These are phyloP conservation scores for Sarcophaga variegata DNA, from an alignment of 2,888 invertebrate species.

Conservation along the genomic window DNA sequence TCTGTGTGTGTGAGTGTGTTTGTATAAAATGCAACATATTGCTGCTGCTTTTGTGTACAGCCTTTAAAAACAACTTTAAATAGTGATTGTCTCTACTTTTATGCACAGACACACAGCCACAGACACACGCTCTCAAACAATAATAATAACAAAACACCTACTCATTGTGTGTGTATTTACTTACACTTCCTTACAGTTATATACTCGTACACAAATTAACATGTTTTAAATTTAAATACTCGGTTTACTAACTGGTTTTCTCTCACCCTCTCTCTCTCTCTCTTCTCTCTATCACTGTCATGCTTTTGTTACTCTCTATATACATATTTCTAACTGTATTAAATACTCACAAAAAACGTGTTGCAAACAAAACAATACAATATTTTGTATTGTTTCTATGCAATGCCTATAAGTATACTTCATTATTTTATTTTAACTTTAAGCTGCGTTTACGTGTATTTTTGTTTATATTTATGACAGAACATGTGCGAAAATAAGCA, in stretches of 20 bases:
- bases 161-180: background rate
- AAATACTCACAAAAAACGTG: background rate
- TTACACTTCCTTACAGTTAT: constrained; percentile 11
- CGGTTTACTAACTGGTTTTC: background rate
- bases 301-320: no score
- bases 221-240: constrained; percentile 48
- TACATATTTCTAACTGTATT: background rate
- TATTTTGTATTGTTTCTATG: no score
- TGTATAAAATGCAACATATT: constrained; percentile 63
- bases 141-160: constrained; percentile 58
- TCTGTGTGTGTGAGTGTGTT: background rate
- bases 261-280: background rate
- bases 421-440: background rate
- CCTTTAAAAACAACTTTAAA: constrained; percentile 69
- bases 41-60: constrained; percentile 48
- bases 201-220: constrained; percentile 40
- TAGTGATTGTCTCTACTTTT: constrained; percentile 64
- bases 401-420: constrained; percentile 19
- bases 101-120: constrained; percentile 40
- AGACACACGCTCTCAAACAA: constrained; percentile 14
- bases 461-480: background rate
- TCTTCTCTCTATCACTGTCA: background rate
- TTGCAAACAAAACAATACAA: no score
- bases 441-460: background rate
- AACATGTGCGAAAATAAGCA: background rate